These are phyloP conservation scores for Epinephelus malabaricus DNA, from an alignment of 2,797 vertebrate genomes.

Conservation along the genomic window DNA sequence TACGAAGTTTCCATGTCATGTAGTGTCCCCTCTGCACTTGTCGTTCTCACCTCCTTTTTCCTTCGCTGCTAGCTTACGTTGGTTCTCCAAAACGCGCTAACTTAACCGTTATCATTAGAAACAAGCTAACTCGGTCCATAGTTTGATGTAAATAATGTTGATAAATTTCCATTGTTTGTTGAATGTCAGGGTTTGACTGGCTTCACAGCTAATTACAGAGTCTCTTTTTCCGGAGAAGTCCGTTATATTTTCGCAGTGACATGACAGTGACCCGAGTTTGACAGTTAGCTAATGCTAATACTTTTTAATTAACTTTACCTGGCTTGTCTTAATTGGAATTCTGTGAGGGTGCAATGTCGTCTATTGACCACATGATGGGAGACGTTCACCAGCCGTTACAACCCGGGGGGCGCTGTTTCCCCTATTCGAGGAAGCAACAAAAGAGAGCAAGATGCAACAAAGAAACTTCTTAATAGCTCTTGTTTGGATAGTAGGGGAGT, in stretches of 20 bases:
- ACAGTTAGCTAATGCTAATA: no score
- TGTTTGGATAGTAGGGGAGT: no score
- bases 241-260: not conserved
- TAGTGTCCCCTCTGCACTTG: not conserved
- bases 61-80: not conserved
- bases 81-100: no score
- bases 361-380: not conserved
- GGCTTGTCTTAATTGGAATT: no score
- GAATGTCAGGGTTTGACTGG: no score
- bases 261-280: no score
- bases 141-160: not conserved
- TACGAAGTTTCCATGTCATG: not conserved
- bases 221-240: not conserved
- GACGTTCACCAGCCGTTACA: not conserved
- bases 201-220: not conserved
- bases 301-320: not conserved
- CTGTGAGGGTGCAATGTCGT: not conserved
- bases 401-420: slow-evolving; percentile 34
- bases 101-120: not conserved
- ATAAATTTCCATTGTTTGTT: not conserved
- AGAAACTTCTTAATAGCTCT: no score
- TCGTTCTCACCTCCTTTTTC: not conserved
- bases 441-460: no score
- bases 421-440: no score
- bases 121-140: not conserved